phyloP scores from a whole-genome alignment of 1,140 invertebrate genomes.

The Colletes gigas region DNA sequence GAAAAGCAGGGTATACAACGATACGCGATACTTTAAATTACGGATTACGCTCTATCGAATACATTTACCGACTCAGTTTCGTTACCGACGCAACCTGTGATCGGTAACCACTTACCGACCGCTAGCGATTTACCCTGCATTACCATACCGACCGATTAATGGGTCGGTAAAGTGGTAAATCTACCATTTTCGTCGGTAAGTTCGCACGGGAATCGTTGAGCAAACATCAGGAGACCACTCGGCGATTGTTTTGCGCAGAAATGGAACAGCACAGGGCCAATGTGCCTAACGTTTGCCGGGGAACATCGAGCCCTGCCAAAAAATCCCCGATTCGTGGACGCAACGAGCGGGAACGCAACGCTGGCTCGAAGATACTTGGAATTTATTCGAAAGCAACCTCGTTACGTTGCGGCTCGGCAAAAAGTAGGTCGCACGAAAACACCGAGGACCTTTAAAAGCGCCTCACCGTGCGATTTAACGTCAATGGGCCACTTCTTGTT shows the following conservation, averaged over 20 bases:
- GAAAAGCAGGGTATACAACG: no score
- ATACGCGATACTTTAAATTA: no score
- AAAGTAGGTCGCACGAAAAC: slow-evolving; percentile 74
- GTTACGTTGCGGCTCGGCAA: slow-evolving; percentile 62
- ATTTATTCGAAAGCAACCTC: slow-evolving; percentile 72
- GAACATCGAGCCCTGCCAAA: neutral
- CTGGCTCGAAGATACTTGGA: slow-evolving; percentile 56
- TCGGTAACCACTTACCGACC: no score
- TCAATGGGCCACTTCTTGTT: slow-evolving; percentile 63
- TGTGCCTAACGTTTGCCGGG: neutral
- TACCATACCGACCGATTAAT: no score
- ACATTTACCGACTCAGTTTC: no score
- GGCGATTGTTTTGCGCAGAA: neutral
- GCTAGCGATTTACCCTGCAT: no score
- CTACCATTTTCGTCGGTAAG: no score
- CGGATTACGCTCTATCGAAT: no score
- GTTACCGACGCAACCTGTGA: no score
- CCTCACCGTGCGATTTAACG: slow-evolving; percentile 67
- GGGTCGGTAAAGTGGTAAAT: no score
- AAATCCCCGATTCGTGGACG: slow-evolving; percentile 43
- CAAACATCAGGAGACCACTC: neutral
- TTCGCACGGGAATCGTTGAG: no score
- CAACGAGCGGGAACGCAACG: slow-evolving; percentile 1
- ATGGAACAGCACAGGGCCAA: neutral
- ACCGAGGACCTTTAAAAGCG: slow-evolving; percentile 64